A percentile compares a stretch with the other conserved stretches of the same genome.
These are phyloP conservation scores for Diorhabda carinulata DNA, from an alignment of 1,140 invertebrate genomes.

Conservation along the genomic window DNA sequence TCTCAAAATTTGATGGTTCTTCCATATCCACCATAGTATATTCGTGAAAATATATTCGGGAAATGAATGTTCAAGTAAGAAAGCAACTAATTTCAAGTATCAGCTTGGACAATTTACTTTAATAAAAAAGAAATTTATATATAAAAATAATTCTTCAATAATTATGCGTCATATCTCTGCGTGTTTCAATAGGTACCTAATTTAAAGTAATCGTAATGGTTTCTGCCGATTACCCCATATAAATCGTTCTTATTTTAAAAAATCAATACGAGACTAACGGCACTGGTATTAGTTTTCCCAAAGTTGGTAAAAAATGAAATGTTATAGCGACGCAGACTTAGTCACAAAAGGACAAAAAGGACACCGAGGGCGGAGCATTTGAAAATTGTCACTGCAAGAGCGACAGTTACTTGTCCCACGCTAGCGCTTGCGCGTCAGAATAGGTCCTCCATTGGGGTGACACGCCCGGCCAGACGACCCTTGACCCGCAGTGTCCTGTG, in stretches of 20 bases:
- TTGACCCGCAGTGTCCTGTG: constrained; percentile 1
- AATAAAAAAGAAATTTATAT: no score
- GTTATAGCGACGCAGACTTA: neutral
- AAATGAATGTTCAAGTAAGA: no score
- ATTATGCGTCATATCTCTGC: no score
- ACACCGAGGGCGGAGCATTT: neutral
- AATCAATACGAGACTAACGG: neutral
- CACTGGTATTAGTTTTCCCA: neutral
- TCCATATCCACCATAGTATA: no score
- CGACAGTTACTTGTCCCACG: neutral
- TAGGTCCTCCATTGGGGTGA: neutral
- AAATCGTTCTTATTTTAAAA: neutral
- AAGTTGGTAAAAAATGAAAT: neutral
- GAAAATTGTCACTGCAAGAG: neutral
- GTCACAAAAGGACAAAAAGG: neutral
- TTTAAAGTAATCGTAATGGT: neutral
- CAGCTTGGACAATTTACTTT: no score
- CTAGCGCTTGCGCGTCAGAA: neutral
- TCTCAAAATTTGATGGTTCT: no score
- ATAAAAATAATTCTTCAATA: no score
- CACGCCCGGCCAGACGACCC: neutral
- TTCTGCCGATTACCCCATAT: neutral
- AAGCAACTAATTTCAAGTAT: no score
- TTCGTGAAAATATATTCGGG: no score
- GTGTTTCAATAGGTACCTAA: no score